Base-by-base conservation (phyloP, 2,888 invertebrate species). In the Ephialtes manifestator region DNA sequence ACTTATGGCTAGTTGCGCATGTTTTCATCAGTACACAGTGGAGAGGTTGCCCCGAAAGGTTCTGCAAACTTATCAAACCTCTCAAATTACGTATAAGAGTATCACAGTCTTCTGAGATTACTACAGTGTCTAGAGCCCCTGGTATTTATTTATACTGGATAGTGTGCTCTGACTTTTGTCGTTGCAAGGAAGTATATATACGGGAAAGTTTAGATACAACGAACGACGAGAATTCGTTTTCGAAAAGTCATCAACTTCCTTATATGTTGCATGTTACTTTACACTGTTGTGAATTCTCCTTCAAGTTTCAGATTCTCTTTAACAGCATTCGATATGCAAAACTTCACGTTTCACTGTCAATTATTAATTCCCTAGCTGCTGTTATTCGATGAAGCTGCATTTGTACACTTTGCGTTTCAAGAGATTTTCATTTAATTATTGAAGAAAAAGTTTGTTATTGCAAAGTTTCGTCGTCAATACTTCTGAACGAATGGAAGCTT, bases 41-140 rank as follows among this genome's bases (percentile, higher is more conserved):
- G 35, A 20, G 11, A 31, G n/a, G 65, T 46, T 28, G 60, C 67
- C 55, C 4, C 18, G 28, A 51, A 24, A 65, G 13, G 74, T 35
- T 4, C 35, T 28, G 43, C 35, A 68, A 83, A 79, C 74, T 83
- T 79, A 65, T 53, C 39, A 18, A 63, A 20, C 72, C 68, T 31
- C 65, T 72, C 20, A 65, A 75, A 86, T 86, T 77, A 83, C 77
- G 79, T 51, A 28, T 39, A n/a, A 53, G 60, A 74, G 46, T 79
- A 86, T 81, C 74, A 74, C 70, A 81, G 71, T 71, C 71, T 79
- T 81, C 72, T 18, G 72, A 71, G 75, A 51, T 79, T 46, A 76
- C 76, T 67, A 55, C 43, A 51, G 79, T 71, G 24, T n/a, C 35
- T 28, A 46, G 11, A 74, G 55, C 20, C 18, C 1, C 20, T 5